A percentile compares a stretch with the other conserved stretches of the same genome.
These are phyloP conservation scores for Galerucella calmariensis DNA, from an alignment of 2,888 invertebrate genomes.

Conservation along the genomic window DNA sequence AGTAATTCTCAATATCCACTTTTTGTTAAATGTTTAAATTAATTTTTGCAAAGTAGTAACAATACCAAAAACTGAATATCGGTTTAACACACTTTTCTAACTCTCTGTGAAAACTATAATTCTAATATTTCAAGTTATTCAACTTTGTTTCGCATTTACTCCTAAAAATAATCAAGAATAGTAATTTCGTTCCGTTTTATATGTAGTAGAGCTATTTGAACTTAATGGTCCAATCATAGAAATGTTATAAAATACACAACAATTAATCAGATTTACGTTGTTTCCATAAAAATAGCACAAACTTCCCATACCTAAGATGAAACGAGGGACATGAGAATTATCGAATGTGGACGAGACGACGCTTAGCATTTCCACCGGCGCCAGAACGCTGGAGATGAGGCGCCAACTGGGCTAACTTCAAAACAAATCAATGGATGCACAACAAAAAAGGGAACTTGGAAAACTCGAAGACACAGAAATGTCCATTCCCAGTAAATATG, in stretches of 20 bases:
- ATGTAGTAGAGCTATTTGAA: not conserved
- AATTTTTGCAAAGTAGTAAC: too few species aligned
- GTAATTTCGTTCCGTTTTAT: not conserved
- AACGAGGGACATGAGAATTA: conserved; percentile 19
- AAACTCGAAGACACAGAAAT: not conserved
- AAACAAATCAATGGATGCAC: conserved; percentile 28
- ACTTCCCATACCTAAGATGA: not conserved
- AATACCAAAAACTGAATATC: too few species aligned
- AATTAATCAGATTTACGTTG: conserved; percentile 5
- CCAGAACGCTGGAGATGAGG: conserved; percentile 26
- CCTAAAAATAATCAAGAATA: not conserved
- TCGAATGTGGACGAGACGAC: conserved; percentile 27
- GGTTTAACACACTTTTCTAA: too few species aligned
- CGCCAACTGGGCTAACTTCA: conserved; percentile 32
- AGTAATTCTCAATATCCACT: too few species aligned
- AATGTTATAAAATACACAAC: not conserved
- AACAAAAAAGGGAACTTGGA: not conserved
- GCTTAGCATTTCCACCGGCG: conserved; percentile 18
- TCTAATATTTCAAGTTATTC: too few species aligned
- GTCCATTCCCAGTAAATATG: conserved; percentile 10
- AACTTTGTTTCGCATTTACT: not conserved
- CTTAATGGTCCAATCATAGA: not conserved
- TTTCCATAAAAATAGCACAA: conserved; percentile 12
- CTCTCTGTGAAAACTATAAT: too few species aligned
- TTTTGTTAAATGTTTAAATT: too few species aligned